Percentiles rank a stretch among this genome's conserved stretches.
These are phyloP conservation scores for Machimus atricapillus DNA, from an alignment of 2,888 invertebrate species.

Conservation along the genomic window DNA sequence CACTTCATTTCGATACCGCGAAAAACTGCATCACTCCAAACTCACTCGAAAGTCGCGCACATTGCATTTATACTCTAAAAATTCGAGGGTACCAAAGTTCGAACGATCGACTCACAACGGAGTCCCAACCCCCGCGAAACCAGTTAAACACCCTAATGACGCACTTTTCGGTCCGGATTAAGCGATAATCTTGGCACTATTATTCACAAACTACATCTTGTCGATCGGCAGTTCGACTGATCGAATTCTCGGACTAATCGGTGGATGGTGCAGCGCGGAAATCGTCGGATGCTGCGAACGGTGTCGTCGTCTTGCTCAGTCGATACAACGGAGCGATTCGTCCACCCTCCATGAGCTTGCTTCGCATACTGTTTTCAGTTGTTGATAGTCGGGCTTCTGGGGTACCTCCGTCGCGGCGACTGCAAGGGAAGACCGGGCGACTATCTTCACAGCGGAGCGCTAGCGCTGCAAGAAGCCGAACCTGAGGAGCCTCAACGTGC, in stretches of 20 bases:
- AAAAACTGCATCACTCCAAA: neutral
- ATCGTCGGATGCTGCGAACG: neutral
- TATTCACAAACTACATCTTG: constrained; percentile 23
- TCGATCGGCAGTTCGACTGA: neutral
- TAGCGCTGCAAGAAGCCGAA: neutral
- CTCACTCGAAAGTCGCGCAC: neutral
- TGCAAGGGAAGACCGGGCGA: neutral
- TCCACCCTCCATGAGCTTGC: constrained; percentile 37
- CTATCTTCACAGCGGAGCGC: neutral
- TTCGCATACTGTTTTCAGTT: constrained; percentile 30
- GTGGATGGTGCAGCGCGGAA: neutral
- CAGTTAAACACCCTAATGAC: neutral
- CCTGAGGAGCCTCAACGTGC: neutral
- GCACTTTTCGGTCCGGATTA: neutral
- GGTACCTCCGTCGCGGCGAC: neutral
- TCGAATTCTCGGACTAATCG: neutral
- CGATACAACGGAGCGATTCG: neutral
- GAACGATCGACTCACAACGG: neutral
- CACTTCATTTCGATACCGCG: neutral
- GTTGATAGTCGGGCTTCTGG: neutral
- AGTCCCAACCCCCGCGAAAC: neutral
- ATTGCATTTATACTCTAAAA: neutral
- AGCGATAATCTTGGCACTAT: constrained; percentile 4
- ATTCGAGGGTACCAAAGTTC: constrained; percentile 6
- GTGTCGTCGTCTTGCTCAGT: neutral